These are phyloP conservation scores for Poecile montanus DNA, from an alignment of 2,797 vertebrate genomes.

Conservation along the genomic window DNA sequence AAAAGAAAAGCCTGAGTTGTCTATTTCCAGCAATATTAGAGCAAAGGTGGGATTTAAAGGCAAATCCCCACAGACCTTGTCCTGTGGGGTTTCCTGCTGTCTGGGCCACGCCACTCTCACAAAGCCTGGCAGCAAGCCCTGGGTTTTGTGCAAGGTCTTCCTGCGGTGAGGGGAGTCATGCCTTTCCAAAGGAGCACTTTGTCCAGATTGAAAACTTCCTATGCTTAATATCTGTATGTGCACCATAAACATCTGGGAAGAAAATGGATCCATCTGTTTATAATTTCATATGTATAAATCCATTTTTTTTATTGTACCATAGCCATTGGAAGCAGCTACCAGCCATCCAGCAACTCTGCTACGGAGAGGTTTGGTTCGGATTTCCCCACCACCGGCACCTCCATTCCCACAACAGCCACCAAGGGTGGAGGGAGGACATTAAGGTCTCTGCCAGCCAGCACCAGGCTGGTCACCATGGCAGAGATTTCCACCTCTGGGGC, in stretches of 20 bases:
- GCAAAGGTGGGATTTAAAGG: not conserved
- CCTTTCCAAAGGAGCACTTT: conserved; percentile 23
- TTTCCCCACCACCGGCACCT: conserved; percentile 62
- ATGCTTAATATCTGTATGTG: not conserved
- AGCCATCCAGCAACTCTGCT: not conserved
- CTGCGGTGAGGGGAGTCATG: not conserved
- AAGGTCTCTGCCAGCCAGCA: conserved; percentile 79
- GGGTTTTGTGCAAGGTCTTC: not conserved
- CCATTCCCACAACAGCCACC: conserved; percentile 76
- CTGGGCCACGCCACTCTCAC: not conserved
- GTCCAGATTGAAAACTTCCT: conserved; percentile 64
- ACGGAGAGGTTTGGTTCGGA: conserved; percentile 4
- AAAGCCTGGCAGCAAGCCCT: not conserved
- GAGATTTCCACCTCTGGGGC: conserved; percentile 18
- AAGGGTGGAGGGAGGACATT: conserved; percentile 81
- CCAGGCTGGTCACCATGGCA: conserved; percentile 27
- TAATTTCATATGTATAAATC: not conserved
- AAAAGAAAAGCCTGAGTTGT: not conserved
- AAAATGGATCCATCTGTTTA: conserved; percentile 38
- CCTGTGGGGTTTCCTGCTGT: not conserved
- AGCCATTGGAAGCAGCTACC: conserved; percentile 55
- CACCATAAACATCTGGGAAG: not conserved
- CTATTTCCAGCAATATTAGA: not conserved
- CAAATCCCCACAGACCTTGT: not conserved
- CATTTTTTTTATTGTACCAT: not conserved